phyloP scores from a whole-genome alignment of 2,113 vertebrate species.

The Puffinus mauretanicus region DNA sequence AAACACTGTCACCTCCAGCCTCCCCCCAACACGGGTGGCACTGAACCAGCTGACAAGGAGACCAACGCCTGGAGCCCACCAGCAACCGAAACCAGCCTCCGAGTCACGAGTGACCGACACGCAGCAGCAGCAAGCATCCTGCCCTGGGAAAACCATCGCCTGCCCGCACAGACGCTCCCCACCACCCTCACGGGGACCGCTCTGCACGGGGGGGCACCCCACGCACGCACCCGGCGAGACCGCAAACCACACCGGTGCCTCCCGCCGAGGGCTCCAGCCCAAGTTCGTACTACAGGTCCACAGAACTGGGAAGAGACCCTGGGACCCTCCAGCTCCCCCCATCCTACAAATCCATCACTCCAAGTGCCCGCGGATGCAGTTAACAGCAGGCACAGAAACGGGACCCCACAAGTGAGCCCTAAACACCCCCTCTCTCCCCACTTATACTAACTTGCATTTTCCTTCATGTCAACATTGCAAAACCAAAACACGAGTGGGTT shows the following conservation, averaged over 20 bases:
- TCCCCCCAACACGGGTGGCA: background rate
- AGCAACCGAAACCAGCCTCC: background rate
- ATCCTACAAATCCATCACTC: background rate
- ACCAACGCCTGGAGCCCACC: background rate
- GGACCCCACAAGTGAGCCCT: fast-evolving
- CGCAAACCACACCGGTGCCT: background rate
- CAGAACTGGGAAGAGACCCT: background rate
- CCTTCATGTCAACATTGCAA: fast-evolving
- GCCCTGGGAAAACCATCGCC: background rate
- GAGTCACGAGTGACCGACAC: fast-evolving
- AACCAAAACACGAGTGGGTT: background rate
- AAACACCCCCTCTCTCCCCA: background rate
- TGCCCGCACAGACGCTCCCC: background rate
- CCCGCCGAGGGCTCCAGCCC: no score
- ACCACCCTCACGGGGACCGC: fast-evolving
- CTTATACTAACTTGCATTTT: background rate
- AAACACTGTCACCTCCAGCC: background rate
- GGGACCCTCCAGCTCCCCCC: background rate
- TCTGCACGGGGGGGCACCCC: background rate
- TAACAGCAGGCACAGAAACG: fast-evolving
- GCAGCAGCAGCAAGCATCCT: background rate
- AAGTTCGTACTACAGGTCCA: background rate
- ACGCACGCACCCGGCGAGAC: fast-evolving
- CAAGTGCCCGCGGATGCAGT: background rate
- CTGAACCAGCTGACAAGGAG: background rate